phyloP scores from a whole-genome alignment of 2,888 invertebrate genomes.

The Eristalis arbustorum region DNA sequence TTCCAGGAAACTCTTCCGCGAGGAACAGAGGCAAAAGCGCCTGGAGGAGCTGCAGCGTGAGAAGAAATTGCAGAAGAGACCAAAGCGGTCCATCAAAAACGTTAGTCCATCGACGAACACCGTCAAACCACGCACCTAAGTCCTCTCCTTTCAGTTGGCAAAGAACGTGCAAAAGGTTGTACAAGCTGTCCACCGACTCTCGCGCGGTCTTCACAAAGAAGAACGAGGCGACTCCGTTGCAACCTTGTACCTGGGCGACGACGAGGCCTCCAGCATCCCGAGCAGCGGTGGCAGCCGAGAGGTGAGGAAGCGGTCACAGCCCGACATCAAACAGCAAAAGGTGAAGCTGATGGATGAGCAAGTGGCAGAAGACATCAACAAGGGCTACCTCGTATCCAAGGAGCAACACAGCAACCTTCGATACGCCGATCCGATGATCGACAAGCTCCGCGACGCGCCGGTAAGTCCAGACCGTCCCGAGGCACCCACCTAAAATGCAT shows the following conservation, averaged over 20 bases:
- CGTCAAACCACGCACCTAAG: not conserved
- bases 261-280: conserved; percentile 53
- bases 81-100: not conserved
- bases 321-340: conserved; percentile 72
- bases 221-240: conserved; percentile 19
- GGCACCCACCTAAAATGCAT: conserved; percentile 11
- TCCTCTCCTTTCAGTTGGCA: conserved; percentile 4
- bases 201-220: not conserved
- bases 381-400: conserved; percentile 81
- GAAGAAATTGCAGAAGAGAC: not conserved
- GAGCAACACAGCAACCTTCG: conserved; percentile 82
- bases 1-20: conserved; percentile 77
- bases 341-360: conserved; percentile 74
- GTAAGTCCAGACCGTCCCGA: conserved; percentile 76
- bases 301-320: not conserved
- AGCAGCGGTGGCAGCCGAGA: conserved; percentile 9
- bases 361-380: conserved; percentile 75
- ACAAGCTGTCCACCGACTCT: conserved; percentile 20
- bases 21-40: conserved; percentile 76
- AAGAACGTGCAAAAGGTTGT: not conserved
- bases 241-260: conserved; percentile 27
- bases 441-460: conserved; percentile 81
- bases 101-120: not conserved
- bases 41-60: conserved; percentile 19
- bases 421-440: conserved; percentile 82